These are phyloP conservation scores for Leptoteleia sp. DNA, from an alignment of 1,140 invertebrate genomes.

Conservation along the genomic window DNA sequence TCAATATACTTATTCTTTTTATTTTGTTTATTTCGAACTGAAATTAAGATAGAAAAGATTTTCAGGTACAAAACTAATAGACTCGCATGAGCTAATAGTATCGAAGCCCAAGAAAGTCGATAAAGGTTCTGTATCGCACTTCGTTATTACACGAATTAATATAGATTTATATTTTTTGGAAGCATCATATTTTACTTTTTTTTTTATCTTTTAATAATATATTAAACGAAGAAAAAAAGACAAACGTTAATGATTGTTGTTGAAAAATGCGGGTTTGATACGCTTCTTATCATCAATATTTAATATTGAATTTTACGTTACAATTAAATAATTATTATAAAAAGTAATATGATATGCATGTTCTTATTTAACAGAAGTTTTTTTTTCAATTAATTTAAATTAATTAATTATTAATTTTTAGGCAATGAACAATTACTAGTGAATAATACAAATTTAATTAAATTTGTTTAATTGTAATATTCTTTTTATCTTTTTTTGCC, in stretches of 20 bases:
- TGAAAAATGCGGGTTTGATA: slow-evolving; percentile 5
- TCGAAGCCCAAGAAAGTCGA: slow-evolving; percentile 62
- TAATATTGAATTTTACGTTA: too few relatives aligned
- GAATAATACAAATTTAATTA: too few relatives aligned
- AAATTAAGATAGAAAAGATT: slow-evolving; percentile 72
- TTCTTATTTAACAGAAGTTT: too few relatives aligned
- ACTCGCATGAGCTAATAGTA: slow-evolving; percentile 63
- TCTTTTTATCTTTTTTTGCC: too few relatives aligned
- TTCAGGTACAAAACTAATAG: slow-evolving; percentile 76
- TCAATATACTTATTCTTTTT: slow-evolving; percentile 37
- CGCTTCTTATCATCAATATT: too few relatives aligned
- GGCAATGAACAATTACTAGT: too few relatives aligned
- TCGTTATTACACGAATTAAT: slow-evolving; percentile 45
- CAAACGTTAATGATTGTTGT: slow-evolving; percentile 3
- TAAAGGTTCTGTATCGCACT: slow-evolving; percentile 28
- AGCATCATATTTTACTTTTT: slow-evolving; percentile 62
- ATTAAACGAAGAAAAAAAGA: slow-evolving; percentile 8
- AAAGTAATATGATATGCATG: too few relatives aligned
- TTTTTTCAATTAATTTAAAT: too few relatives aligned
- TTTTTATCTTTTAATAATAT: slow-evolving; percentile 14
- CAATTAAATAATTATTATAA: background rate
- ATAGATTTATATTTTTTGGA: slow-evolving; percentile 69
- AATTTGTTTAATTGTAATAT: too few relatives aligned
- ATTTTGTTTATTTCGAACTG: slow-evolving; percentile 24
- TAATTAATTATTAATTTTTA: too few relatives aligned